A percentile compares a stretch with the other conserved stretches of the same genome.
Evolutionary conservation across 2,113 vertebrate genomes (phyloP).

Genomic region (Pterocles burchelli): DNA sequence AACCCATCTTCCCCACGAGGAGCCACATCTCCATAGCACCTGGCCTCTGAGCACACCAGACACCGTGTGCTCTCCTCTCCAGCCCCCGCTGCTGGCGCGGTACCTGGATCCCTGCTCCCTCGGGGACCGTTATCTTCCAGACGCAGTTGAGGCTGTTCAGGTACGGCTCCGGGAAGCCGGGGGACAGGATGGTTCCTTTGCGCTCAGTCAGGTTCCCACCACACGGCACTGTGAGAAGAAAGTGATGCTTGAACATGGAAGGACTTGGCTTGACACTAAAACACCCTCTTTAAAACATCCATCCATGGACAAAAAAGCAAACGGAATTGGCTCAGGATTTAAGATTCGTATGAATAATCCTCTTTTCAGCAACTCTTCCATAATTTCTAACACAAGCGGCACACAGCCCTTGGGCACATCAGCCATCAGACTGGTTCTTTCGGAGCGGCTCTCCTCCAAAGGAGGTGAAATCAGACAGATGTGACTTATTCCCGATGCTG

Average conservation of each 20-base stretch:
- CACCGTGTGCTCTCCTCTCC: rapidly evolving
- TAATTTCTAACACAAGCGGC: background rate
- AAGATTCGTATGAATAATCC: background rate
- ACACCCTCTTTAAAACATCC: background rate
- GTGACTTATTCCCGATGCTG: background rate
- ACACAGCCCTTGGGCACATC: rapidly evolving
- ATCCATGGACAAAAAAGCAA: rapidly evolving
- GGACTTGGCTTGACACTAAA: background rate
- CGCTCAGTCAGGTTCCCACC: constrained; percentile 94
- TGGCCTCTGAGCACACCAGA: rapidly evolving
- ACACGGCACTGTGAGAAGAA: constrained; percentile 84
- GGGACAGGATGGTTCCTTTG: constrained; percentile 94
- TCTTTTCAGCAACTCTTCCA: background rate
- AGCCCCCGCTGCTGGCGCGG: rapidly evolving
- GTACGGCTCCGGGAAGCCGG: constrained; percentile 96
- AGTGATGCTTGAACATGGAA: rapidly evolving
- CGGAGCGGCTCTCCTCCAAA: background rate
- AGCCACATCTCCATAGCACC: rapidly evolving
- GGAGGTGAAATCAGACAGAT: background rate
- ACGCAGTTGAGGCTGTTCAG: constrained; percentile 98
- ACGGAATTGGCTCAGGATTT: background rate
- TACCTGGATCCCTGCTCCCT: constrained; percentile 98
- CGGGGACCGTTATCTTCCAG: constrained; percentile 96
- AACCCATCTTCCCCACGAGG: rapidly evolving
- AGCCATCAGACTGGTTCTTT: rapidly evolving